phyloP scores from a whole-genome alignment of 1,140 invertebrate species.

The Trissolcus basalis region DNA sequence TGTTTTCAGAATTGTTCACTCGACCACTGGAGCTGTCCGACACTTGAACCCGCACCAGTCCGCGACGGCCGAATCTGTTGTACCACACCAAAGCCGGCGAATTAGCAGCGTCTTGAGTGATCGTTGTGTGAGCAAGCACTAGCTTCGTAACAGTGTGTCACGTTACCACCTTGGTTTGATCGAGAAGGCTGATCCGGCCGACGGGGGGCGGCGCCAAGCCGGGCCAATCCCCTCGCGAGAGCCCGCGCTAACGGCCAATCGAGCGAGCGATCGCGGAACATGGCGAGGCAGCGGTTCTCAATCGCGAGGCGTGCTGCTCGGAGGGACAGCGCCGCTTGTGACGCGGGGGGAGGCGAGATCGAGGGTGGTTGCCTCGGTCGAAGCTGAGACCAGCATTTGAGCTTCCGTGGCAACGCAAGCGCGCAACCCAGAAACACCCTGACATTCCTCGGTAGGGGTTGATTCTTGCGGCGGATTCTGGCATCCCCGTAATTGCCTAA shows the following conservation, averaged over 20 bases:
- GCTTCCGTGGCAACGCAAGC: constrained; percentile 40
- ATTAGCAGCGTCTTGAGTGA: constrained; percentile 62
- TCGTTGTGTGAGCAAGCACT: constrained; percentile 70
- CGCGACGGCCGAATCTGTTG: not conserved
- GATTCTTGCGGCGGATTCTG: constrained; percentile 75
- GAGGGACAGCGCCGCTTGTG: constrained; percentile 7
- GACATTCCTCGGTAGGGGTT: constrained; percentile 63
- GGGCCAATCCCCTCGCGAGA: constrained; percentile 53
- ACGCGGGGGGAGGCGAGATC: constrained; percentile 6
- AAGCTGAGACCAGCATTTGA: constrained; percentile 46
- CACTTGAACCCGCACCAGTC: constrained; percentile 3
- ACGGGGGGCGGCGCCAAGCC: constrained; percentile 48
- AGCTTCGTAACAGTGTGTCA: constrained; percentile 63
- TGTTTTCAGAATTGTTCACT: constrained; percentile 1
- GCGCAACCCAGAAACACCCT: constrained; percentile 44
- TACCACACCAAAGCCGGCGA: constrained; percentile 14
- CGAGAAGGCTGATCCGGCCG: constrained; percentile 38
- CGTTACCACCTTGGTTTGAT: constrained; percentile 55
- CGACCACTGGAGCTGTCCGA: not conserved
- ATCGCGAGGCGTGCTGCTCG: constrained; percentile 12
- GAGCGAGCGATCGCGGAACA: constrained; percentile 56
- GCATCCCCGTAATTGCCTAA: constrained; percentile 74
- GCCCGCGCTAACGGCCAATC: constrained; percentile 54
- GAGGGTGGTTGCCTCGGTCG: constrained; percentile 42
- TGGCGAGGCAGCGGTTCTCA: constrained; percentile 73